These are phyloP conservation scores for Copsychus sechellarum DNA, from an alignment of 2,113 vertebrate species.

Conservation along the genomic window DNA sequence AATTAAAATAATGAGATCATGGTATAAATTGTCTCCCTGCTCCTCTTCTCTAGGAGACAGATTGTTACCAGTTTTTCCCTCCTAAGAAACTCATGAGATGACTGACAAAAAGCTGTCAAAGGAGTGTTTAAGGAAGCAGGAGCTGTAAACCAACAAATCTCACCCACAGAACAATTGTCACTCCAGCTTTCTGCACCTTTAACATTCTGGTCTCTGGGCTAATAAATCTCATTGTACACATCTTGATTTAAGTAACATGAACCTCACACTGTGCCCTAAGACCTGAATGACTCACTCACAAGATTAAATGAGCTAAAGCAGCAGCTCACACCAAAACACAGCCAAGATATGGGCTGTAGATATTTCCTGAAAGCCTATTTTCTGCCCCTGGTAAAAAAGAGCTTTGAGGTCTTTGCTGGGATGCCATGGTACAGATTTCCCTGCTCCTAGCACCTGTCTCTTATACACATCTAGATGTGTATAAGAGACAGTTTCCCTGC, in stretches of 20 bases:
- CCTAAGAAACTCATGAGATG: slow-evolving; percentile 19
- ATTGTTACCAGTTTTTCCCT: background rate
- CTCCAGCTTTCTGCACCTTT: background rate
- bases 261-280: background rate
- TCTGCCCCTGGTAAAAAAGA: background rate
- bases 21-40: slow-evolving; percentile 18
- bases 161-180: background rate
- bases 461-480: no score
- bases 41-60: slow-evolving; percentile 28
- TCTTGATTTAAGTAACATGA: background rate
- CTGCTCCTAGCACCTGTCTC: background rate
- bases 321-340: background rate
- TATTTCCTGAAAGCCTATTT: background rate
- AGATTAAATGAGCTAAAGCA: background rate
- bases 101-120: slow-evolving; percentile 45
- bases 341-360: background rate
- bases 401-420: background rate
- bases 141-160: slow-evolving; percentile 24
- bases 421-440: background rate
- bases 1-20: slow-evolving; percentile 47
- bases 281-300: background rate
- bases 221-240: background rate
- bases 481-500: no score
- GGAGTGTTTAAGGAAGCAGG: background rate
- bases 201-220: background rate